phyloP scores from a whole-genome alignment of 2,888 invertebrate species.

The Caenorhabditis plicata region DNA sequence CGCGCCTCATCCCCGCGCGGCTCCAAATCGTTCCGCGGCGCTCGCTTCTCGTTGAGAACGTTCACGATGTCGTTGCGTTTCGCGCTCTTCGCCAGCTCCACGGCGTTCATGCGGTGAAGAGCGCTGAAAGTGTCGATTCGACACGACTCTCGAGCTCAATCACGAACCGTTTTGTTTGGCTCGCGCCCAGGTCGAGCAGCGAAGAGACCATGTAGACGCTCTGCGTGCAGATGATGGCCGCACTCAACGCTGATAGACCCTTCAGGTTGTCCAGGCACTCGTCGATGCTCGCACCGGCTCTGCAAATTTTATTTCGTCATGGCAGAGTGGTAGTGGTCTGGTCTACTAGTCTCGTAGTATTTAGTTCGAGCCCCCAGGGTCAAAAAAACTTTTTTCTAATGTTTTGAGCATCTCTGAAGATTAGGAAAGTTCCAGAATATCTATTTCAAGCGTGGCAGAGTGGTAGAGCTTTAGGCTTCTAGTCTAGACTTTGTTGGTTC shows the following conservation, averaged over 20 bases:
- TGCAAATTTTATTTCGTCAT: conserved; percentile 5
- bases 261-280: conserved; percentile 29
- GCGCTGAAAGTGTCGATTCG: neutral
- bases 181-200: conserved; percentile 42
- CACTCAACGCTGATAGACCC: conserved; percentile 38
- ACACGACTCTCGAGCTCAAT: neutral
- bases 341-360: no score
- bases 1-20: conserved; percentile 17
- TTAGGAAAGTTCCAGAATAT: no score
- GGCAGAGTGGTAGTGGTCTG: no score
- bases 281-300: conserved; percentile 29
- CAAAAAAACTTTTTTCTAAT: no score
- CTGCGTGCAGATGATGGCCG: conserved; percentile 28
- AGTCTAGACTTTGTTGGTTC: no score
- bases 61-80: conserved; percentile 28
- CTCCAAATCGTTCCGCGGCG: conserved; percentile 14
- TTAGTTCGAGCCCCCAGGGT: no score
- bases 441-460: no score
- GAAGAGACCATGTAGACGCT: conserved; percentile 37
- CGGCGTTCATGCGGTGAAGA: conserved; percentile 10
- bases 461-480: no score
- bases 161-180: conserved; percentile 19
- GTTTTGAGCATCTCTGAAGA: no score
- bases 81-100: conserved; percentile 27
- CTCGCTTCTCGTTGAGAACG: conserved; percentile 24